These are phyloP conservation scores for Cyclopterus lumpus DNA, from an alignment of 2,797 vertebrate genomes.

Conservation along the genomic window DNA sequence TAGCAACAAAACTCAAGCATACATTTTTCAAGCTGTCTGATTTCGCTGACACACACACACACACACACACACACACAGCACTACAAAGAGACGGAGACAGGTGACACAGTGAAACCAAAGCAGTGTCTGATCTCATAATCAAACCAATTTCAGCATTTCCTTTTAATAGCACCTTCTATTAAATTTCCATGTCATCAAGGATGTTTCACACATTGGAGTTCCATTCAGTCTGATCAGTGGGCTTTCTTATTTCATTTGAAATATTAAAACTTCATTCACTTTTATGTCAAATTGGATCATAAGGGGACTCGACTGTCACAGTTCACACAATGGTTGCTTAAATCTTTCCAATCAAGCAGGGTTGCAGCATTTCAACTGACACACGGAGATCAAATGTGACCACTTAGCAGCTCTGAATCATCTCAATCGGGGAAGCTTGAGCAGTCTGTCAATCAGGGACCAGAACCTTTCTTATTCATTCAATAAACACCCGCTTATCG, in stretches of 20 bases:
- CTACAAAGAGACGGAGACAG: not conserved
- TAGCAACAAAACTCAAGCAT: constrained; percentile 45
- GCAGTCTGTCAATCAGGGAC: constrained; percentile 10
- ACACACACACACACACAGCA: not conserved
- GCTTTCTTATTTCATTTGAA: constrained; percentile 23
- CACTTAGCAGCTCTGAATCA: constrained; percentile 37
- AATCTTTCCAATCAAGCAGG: constrained; percentile 38
- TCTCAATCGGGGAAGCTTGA: constrained; percentile 29
- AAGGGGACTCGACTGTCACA: constrained; percentile 22
- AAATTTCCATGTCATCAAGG: constrained; percentile 29
- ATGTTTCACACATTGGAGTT: constrained; percentile 10
- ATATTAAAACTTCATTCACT: not conserved
- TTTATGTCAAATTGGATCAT: constrained; percentile 30
- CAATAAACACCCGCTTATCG: constrained; percentile 30
- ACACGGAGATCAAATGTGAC: constrained; percentile 17
- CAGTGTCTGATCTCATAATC: constrained; percentile 29
- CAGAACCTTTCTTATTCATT: constrained; percentile 33
- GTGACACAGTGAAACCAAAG: not conserved
- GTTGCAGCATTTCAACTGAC: constrained; percentile 38
- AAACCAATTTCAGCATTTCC: not conserved
- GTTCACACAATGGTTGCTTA: not conserved
- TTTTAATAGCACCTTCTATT: constrained; percentile 21
- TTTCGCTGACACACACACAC: constrained; percentile 28
- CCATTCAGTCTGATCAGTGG: constrained; percentile 20
- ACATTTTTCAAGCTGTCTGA: constrained; percentile 35